Conservation (phyloP, 2,113 vertebrate species). For the Bubo blakistoni region DNA sequence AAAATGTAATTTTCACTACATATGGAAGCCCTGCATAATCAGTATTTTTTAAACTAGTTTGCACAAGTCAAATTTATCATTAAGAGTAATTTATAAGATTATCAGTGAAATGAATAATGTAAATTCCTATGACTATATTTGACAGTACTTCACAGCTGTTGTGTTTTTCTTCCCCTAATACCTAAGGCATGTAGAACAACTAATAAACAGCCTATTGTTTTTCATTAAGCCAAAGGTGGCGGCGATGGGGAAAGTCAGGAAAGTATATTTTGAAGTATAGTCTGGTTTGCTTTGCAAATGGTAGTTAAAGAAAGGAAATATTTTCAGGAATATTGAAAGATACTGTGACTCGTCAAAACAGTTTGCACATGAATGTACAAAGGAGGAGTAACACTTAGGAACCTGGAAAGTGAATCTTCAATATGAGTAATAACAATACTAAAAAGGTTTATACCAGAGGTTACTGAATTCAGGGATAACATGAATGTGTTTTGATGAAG, state of each 20-base stretch:
- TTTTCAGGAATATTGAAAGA: neutral
- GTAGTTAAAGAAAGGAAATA: neutral
- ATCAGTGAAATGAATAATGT: neutral
- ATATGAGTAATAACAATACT: neutral
- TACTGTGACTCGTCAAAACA: neutral
- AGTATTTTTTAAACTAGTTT: slow-evolving; percentile 40
- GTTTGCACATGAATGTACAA: neutral
- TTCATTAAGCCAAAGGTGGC: neutral
- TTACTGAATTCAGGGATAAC: neutral
- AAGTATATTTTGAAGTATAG: neutral
- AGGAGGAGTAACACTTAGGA: neutral
- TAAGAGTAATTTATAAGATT: neutral
- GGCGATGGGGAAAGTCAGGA: fast-evolving
- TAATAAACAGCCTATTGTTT: neutral
- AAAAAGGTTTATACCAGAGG: neutral
- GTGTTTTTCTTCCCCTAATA: neutral
- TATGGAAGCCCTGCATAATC: slow-evolving; percentile 23
- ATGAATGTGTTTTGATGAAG: neutral
- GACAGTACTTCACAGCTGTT: neutral
- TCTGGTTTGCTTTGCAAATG: neutral
- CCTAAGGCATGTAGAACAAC: neutral
- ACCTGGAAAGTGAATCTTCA: neutral
- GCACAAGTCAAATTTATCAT: slow-evolving; percentile 21
- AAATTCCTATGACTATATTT: neutral
- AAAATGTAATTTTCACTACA: slow-evolving; percentile 35